These are phyloP conservation scores for Naja naja DNA, from an alignment of 2,113 vertebrate species.

Conservation along the genomic window DNA sequence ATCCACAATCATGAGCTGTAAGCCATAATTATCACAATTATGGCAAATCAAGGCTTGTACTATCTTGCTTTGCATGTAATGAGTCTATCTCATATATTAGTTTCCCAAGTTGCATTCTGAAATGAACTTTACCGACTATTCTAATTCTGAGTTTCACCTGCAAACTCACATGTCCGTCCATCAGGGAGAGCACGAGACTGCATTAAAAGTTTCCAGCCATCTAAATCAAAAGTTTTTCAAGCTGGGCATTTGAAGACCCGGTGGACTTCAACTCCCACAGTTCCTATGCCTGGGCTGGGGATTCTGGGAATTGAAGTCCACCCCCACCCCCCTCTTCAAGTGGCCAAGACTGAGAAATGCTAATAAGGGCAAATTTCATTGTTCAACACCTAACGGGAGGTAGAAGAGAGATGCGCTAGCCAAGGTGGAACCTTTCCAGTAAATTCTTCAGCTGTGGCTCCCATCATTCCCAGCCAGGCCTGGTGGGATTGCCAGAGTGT, in stretches of 20 bases:
- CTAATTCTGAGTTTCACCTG: no score
- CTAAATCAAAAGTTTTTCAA: no score
- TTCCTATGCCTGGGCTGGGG: not conserved
- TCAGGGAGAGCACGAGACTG: not conserved
- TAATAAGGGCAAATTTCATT: not conserved
- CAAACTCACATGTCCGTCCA: accelerated
- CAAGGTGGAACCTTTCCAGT: not conserved
- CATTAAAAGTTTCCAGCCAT: no score
- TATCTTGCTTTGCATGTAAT: no score
- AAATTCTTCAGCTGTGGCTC: not conserved
- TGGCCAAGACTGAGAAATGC: no score
- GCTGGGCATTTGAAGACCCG: not conserved
- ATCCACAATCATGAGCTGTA: no score
- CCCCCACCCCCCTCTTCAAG: not conserved
- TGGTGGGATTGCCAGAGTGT: not conserved
- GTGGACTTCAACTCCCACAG: not conserved
- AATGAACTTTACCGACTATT: no score
- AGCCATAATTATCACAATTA: no score
- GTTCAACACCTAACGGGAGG: not conserved
- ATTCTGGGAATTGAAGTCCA: not conserved
- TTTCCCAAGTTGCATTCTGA: no score
- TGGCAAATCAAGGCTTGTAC: no score
- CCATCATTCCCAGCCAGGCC: not conserved
- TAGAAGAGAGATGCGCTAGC: not conserved
- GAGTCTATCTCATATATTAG: no score